Conservation (phyloP, 1,140 invertebrate genomes). For the Aphis craccivora region DNA sequence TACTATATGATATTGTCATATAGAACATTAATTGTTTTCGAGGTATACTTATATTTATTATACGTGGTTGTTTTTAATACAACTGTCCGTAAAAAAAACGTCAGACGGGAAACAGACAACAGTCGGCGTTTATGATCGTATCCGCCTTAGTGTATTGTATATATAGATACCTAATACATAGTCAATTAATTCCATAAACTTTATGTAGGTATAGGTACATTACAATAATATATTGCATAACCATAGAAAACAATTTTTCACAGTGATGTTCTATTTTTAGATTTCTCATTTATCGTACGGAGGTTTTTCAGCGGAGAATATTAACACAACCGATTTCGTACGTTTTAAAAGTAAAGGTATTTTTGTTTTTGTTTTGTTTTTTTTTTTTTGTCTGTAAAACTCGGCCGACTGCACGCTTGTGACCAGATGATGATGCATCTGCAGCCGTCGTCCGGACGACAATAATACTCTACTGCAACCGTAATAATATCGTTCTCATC, state of each 20-base stretch:
- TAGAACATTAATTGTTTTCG: not conserved
- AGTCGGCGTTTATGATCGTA: not conserved
- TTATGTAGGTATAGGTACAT: not conserved
- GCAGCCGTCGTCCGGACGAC: not conserved
- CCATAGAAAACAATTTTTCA: not conserved
- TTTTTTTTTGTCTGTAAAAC: not conserved
- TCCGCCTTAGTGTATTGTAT: no score
- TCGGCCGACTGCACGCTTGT: not conserved
- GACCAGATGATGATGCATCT: not conserved
- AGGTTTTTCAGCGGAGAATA: no score
- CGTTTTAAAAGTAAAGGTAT: not conserved
- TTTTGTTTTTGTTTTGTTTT: not conserved
- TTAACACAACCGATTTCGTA: not conserved
- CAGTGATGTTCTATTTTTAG: no score
- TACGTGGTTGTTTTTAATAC: not conserved
- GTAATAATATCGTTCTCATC: no score
- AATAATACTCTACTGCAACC: not conserved
- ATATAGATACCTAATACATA: no score
- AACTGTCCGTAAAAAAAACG: slow-evolving; percentile 11
- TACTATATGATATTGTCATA: not conserved
- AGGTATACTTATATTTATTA: not conserved
- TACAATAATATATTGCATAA: no score
- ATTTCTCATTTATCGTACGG: no score
- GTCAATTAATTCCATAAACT: not conserved
- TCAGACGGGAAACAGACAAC: not conserved